A percentile compares a stretch with the other conserved stretches of the same genome.
phyloP scores from a whole-genome alignment of 2,888 invertebrate genomes.

The Noctua fimbriata region DNA sequence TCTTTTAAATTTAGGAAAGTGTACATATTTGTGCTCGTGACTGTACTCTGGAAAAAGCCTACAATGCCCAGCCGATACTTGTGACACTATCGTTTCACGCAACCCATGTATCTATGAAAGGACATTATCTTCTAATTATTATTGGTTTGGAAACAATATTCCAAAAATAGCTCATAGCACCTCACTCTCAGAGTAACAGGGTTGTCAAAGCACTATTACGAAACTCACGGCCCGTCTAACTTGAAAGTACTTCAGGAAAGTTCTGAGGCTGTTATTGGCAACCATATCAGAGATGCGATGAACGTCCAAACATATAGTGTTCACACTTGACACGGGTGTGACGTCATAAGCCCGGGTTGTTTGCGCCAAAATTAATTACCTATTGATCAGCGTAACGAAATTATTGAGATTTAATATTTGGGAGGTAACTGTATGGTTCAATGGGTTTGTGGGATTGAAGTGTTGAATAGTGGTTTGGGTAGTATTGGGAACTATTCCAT shows the following conservation, averaged over 20 bases:
- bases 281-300: constrained; percentile 57
- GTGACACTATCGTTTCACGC: background rate
- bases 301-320: constrained; percentile 66
- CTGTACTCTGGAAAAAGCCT: background rate
- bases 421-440: constrained; percentile 13
- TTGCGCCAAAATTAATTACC: constrained; percentile 65
- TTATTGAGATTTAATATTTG: constrained; percentile 57
- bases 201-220: constrained; percentile 47
- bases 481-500: background rate
- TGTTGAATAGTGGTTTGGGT: constrained; percentile 9
- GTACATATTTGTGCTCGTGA: too few species aligned
- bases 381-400: constrained; percentile 60
- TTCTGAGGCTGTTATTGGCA: constrained; percentile 63
- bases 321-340: constrained; percentile 73
- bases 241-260: constrained; percentile 50
- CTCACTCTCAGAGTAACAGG: constrained; percentile 19
- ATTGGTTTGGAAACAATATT: background rate
- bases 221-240: constrained; percentile 48
- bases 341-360: constrained; percentile 57
- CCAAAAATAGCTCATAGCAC: background rate
- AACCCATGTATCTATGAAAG: background rate
- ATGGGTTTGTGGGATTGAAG: constrained; percentile 19
- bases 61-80: background rate
- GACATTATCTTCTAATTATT: background rate
- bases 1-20: too few species aligned